Evolutionary conservation across 2,797 vertebrate species (phyloP), one percentile per base, ranked within the genome.

Genomic region (Pangasius mekongensis): DNA sequence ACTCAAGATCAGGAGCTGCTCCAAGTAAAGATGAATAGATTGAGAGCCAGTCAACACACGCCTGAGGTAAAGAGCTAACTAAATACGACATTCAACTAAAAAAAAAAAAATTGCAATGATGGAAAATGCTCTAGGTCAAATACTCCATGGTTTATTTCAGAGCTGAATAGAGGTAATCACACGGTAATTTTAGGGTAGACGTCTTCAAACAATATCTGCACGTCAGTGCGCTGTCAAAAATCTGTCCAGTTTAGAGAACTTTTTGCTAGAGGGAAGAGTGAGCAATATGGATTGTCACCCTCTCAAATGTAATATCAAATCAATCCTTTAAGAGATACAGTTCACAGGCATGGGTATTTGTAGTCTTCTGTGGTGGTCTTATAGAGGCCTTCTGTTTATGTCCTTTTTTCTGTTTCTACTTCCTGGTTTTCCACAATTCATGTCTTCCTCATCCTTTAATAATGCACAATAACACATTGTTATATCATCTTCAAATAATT

Each of bases 41-140:
- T 24, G 22, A 89, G 78, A 86, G 76, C 91, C 90, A 91, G 93
- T 94, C 92, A 90, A 90, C 91, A 94, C 94, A 93, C 89, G 92
- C 77, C 91, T 88, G 30, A 62, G 64, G 89, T 84, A 91, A 88
- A 80, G 84, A 14, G 76, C 18, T 62, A 84, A 86, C 84, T 88
- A 78, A 67, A 77, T 74, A 88, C 85, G 83, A 91, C 71, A 91
- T 89, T 90, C 84, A 52, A 36, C 87, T 73, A 36, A 92, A 87
- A 90, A 88, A 86, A 86, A 39, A 39, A 91, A 91, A 69, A 76
- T 86, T 52, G 47, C 16, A 86, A 83, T 43, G 89, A 91, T 64
- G 84, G 89, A 91, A 88, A 90, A 58, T 83, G 87, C 91, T 89
- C 30, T 20, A 2, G 93, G 92, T 92, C 67, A 92, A 90, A 92